Evolutionary conservation across 2,888 invertebrate genomes (phyloP), one percentile per base, ranked within the genome.

Genomic region (Charanyca ferruginea): DNA sequence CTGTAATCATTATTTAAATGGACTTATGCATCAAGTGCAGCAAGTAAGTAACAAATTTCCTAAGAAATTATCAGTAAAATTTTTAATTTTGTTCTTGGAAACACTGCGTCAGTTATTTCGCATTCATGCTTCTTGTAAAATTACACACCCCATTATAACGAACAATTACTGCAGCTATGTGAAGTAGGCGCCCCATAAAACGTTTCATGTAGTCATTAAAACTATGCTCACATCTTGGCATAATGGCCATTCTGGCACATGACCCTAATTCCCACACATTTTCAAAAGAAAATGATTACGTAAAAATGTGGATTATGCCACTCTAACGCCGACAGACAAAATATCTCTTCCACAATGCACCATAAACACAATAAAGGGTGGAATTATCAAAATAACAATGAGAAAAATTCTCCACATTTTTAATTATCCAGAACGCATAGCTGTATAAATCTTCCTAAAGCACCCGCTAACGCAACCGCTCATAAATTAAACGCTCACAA

Each of bases 401-500:
- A 62, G 47, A 32, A 75, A 74, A 79, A 62, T 68, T 79, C 62
- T 55, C 44, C 75, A 75, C 79, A 79, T 75, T 75, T 75, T 75
- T 75, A 75, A 75, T 75, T 75, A 75, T 76, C 73, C 65, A 75
- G 79, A 79, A 75, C 74, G 75, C 75, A 75, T 75, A 41, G 75
- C 61, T 55, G 25, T 72, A 76, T 73, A 78, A 76, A 75, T 73
- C 80, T 67, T 48, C 23, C n/a, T 25, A 61, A 73, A 68, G 57
- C 59, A 20, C 58, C 52, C 75, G 65, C 67, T 68, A 65, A 79
- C 86, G 85, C 87, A 80, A 32, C 58, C 80, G 77, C 82, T 72
- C 58, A 38, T 80, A 79, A 81, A 82, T 85, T 83, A 67, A 62
- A 69, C 76, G 59, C 69, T 65, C 64, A 61, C 79, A 81, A 87